These are phyloP conservation scores for Ceuthmochares aereus DNA, from an alignment of 2,113 vertebrate genomes.

Conservation along the genomic window DNA sequence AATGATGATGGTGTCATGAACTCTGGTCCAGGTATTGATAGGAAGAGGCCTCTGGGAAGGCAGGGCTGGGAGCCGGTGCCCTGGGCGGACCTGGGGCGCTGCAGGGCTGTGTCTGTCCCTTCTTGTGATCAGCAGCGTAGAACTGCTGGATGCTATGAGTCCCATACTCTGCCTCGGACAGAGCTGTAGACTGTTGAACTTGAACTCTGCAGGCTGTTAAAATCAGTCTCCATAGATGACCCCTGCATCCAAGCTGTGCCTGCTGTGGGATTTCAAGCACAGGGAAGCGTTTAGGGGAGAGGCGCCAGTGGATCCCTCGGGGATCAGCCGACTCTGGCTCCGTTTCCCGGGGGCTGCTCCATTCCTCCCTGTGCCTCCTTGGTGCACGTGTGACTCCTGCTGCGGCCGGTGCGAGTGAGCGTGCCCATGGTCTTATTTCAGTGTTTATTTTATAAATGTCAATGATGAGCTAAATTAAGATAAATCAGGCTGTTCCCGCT, in stretches of 20 bases:
- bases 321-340: neutral
- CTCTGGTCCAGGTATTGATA: neutral
- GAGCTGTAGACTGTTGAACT: neutral
- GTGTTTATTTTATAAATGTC: slow-evolving; percentile 50
- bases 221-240: accelerated
- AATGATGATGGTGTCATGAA: neutral
- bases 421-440: neutral
- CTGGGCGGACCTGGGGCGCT: too few relatives aligned
- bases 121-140: accelerated
- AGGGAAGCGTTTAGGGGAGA: neutral
- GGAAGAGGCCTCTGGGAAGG: too few relatives aligned
- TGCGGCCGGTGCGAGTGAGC: neutral
- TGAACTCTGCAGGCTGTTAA: neutral
- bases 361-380: neutral
- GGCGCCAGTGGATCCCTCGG: neutral
- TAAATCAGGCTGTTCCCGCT: slow-evolving; percentile 7
- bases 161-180: accelerated
- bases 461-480: slow-evolving; percentile 15
- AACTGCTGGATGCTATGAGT: neutral
- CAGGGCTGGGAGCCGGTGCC: too few relatives aligned
- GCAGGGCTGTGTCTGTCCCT: neutral
- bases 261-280: accelerated
- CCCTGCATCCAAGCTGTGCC: accelerated
- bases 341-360: neutral
- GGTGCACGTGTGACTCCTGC: accelerated